Evolutionary conservation across 2,888 invertebrate species (phyloP), one percentile per base, ranked within the genome.

Genomic region (Chrysotoxum bicinctum): DNA sequence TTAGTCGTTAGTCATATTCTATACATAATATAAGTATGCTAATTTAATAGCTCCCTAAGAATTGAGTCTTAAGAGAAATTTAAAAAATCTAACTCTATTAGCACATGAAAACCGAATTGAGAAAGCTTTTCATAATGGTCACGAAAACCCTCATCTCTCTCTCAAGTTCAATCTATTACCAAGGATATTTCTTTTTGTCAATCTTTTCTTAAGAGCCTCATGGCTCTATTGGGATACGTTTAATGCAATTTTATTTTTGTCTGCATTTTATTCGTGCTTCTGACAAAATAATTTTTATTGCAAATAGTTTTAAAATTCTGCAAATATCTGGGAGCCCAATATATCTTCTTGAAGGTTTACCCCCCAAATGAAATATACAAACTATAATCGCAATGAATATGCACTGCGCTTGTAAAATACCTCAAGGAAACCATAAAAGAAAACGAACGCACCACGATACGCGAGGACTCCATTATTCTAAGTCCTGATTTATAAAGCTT

Each of bases 401-500:
- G 84, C 79, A 84, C 50, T 72, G 37, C 70, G 50, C 66, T 40
- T 54, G 23, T 21, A 40, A 16, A 40, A 45, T 23, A 66, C 81
- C 66, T 16, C 64, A 66, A 82, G 54, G 72, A 77, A 26, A 50
- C 80, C 75, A 56, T 70, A 60, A 66, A 68, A 45, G n/a, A 45
- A 16, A 30, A 48, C 21, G 19, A 62, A 56, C 58, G 74, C 70
- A 79, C 56, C 74, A 66, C 74, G 19, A 45, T 19, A 45, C 35
- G 69, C 80, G 66, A 80, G 64, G 75, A 84, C 80, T 84, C 84
- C 70, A 84, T 84, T 84, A 84, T 84, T 84, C 70, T 75, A 75
- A 80, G 84, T 75, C 84, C 84, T 79, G 84, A 84, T 84, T 84
- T 84, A 84, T 84, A 72, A 80, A 84, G 75, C 74, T 66, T 52